Conservation (phyloP, 2,888 invertebrate genomes). For the Limulus polyphemus region DNA sequence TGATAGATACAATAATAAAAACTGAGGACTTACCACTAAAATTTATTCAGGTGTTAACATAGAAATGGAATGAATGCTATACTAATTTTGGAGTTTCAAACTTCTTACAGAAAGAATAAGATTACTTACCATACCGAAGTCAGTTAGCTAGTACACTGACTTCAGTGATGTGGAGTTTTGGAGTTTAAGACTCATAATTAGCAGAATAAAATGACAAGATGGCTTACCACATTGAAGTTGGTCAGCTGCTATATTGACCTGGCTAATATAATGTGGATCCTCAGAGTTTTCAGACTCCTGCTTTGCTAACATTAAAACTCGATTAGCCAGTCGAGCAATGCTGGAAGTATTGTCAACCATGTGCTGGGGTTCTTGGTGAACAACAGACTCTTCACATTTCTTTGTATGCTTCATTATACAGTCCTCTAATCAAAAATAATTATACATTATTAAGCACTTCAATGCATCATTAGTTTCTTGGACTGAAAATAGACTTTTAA, state of each 20-base stretch:
- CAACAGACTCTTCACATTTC: conserved; percentile 90
- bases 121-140: too few relatives aligned
- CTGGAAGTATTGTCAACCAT: conserved; percentile 97
- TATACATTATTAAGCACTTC: not conserved
- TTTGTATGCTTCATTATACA: conserved; percentile 92
- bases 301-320: conserved; percentile 88
- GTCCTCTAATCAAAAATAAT: conserved; percentile 51
- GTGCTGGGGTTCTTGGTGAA: conserved; percentile 75
- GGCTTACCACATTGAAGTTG: conserved; percentile 60
- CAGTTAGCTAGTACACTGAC: too few relatives aligned
- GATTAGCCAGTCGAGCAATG: conserved; percentile 86
- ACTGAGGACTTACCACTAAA: too few relatives aligned
- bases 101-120: too few relatives aligned
- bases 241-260: conserved; percentile 73
- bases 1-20: too few relatives aligned
- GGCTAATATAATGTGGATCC: conserved; percentile 75
- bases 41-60: too few relatives aligned
- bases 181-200: too few relatives aligned
- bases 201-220: too few relatives aligned
- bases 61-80: too few relatives aligned
- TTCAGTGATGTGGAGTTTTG: conserved; percentile 3
- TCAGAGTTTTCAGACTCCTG: conserved; percentile 97
- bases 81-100: too few relatives aligned
- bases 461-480: too few relatives aligned
- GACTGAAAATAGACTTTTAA: too few relatives aligned